Evolutionary conservation across 2,797 vertebrate species (phyloP), one percentile per base, ranked within the genome.

Genomic region (Mionectes olivaceus): DNA sequence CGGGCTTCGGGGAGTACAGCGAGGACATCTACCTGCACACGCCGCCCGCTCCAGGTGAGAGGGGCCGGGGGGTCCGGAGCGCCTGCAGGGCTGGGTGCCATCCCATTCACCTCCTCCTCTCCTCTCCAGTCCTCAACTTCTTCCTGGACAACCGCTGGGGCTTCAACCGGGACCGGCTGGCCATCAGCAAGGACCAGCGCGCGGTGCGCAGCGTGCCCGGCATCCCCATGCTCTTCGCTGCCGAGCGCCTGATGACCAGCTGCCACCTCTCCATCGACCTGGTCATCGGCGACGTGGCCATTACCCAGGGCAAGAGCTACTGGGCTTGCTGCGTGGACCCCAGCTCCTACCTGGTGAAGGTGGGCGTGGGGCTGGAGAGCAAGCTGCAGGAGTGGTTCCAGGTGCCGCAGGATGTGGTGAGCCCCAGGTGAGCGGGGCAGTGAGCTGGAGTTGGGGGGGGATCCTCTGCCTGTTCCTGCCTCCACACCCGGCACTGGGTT

Each of bases 291-390:
- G 99, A 99, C 7, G 96, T 99, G 97, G 98, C 99, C 15, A 97
- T 99, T 96, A 99, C 98, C n/a, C 98, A 99, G 86, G 99, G 99
- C 87, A 98, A 98, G 95, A 99, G 99, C 97, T 99, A 99, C 98
- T 99, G 99, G 99, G 99, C 99, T 41, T 99, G 99, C 92, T 99
- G 99, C 0, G 99, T 99, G 93, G 99, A 99, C 90, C 99, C 99
- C 30, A 99, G 99, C 46, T 99, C 99, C 65, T 99, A 99, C 97
- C 98, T 99, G 97, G 99, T 99, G n/a, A 99, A 99, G 98, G 99
- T 99, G 90, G 99, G 99, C 53, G 99, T 99, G 8, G 99, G 99
- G 37, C 98, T 99, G 96, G 99, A 99, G 97, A 97, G 98, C 60
- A 99, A 99, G 64, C 98, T 99, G 43, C 99, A 99, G 93, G 99